Evolutionary conservation across 2,888 invertebrate genomes (phyloP), one percentile per base, ranked within the genome.

Genomic region (Furcula furcula): DNA sequence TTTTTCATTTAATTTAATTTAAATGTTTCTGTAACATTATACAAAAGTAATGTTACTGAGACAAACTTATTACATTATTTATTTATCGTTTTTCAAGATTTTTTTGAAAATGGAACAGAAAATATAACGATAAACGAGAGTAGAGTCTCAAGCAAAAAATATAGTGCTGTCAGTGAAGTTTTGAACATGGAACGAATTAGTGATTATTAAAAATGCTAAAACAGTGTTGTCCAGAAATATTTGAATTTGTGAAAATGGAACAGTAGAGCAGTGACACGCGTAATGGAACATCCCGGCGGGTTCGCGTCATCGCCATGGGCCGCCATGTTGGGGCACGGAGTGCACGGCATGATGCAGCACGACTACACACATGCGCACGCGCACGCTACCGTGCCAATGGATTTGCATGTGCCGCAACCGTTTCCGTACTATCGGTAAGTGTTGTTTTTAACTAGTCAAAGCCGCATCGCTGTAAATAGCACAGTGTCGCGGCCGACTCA

Each of bases 401-500:
- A 97, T 80, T 91, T 97, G 61, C 97, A 97, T 85, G 96, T 97
- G 78, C 95, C 96, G 31, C 97, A 96, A 79, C 95, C 95, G 61
- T 96, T 96, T 81, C 95, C 96, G 40, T 97, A 96, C 86, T 97
- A 97, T 90, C 94, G 96, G 96, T 96, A 72, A 90, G 92, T 87
- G 7, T 34, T 28, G n/a, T 6, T 30, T 27, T 18, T 28, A 7
- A 22, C 12, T n/a, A n/a, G n/a, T n/a, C n/a, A 16, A 16, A 16
- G 16, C 4, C 3, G 16, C 6, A 6, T 16, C n/a, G n/a, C n/a
- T n/a, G n/a, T n/a, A n/a, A n/a, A n/a, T n/a, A n/a, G n/a, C n/a
- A n/a, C n/a, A n/a, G n/a, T n/a, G n/a, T n/a, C n/a, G n/a, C n/a
- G n/a, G n/a, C n/a, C n/a, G n/a, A n/a, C n/a, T n/a, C n/a, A n/a